Evolutionary conservation across 2,113 vertebrate species (phyloP).

Genomic region (Dascyllus trimaculatus): DNA sequence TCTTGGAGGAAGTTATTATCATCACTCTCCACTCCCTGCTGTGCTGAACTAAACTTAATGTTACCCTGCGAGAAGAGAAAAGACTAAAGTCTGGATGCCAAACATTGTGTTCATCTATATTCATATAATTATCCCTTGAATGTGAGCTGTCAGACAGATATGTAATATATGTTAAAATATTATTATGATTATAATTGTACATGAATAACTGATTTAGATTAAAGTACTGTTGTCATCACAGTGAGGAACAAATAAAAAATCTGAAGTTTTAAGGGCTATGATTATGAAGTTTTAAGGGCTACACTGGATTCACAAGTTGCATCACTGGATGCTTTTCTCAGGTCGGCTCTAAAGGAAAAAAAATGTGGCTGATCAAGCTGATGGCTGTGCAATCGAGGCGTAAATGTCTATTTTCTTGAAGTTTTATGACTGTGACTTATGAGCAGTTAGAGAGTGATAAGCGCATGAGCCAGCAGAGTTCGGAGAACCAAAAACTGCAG

Average conservation of each 20-base stretch:
- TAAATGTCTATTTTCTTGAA: constrained; percentile 57
- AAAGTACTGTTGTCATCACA: too few relatives aligned
- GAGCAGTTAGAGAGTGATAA: constrained; percentile 52
- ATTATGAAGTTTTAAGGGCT: neutral
- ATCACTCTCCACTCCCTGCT: constrained; percentile 22
- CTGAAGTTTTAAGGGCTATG: neutral
- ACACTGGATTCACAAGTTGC: too few relatives aligned
- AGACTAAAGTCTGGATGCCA: constrained; percentile 18
- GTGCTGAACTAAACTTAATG: constrained; percentile 14
- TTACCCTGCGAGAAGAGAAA: constrained; percentile 14
- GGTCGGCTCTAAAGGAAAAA: constrained; percentile 10
- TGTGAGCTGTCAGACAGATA: neutral
- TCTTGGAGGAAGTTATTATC: constrained; percentile 25
- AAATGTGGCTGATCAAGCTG: constrained; percentile 7
- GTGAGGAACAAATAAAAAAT: neutral
- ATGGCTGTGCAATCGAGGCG: neutral
- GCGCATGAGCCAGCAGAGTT: constrained; percentile 46
- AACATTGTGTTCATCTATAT: constrained; percentile 4
- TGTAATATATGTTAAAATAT: neutral
- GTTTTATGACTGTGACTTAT: constrained; percentile 38
- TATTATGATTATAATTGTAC: neutral
- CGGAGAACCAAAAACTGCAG: constrained; percentile 49
- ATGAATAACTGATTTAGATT: neutral
- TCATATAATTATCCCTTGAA: neutral
- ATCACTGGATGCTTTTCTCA: neutral